Evolutionary conservation across 2,797 vertebrate species (phyloP).

Genomic region (Argentina silus): DNA sequence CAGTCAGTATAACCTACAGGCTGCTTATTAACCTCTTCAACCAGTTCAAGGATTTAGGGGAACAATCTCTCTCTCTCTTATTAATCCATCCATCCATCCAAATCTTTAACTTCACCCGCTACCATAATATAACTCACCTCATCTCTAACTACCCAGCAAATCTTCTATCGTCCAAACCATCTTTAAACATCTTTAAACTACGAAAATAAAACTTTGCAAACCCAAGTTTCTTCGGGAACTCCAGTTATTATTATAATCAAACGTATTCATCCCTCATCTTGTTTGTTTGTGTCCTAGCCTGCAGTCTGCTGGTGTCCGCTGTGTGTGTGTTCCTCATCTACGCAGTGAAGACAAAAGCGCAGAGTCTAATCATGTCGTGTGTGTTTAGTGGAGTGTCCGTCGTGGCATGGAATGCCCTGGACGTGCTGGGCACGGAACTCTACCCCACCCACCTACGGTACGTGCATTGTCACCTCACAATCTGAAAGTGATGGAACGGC

Average conservation of each 20-base stretch:
- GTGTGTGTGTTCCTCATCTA: slow-evolving; percentile 79
- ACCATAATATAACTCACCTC: no score
- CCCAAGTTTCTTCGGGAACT: not conserved
- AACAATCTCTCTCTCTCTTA: no score
- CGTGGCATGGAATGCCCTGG: slow-evolving; percentile 80
- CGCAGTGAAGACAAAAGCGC: slow-evolving; percentile 71
- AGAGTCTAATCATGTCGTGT: slow-evolving; percentile 77
- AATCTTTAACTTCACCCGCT: no score
- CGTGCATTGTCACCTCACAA: not conserved
- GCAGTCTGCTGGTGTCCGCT: slow-evolving; percentile 75
- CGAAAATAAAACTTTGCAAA: no score
- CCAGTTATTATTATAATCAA: not conserved
- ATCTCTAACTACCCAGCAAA: no score
- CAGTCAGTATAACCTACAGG: no score
- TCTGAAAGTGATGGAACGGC: no score
- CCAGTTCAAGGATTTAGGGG: no score
- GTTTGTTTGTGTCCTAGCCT: slow-evolving; percentile 53
- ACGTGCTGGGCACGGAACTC: slow-evolving; percentile 78
- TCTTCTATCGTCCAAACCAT: not conserved
- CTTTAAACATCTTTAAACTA: no score
- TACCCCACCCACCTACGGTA: slow-evolving; percentile 81
- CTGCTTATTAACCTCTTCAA: no score
- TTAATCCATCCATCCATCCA: no score
- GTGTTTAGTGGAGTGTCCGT: slow-evolving; percentile 80
- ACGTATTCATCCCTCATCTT: no score